A percentile compares a stretch with the other conserved stretches of the same genome.
These are phyloP conservation scores for Onychomys torridus DNA, from an alignment of 2,797 vertebrate species.

Conservation along the genomic window DNA sequence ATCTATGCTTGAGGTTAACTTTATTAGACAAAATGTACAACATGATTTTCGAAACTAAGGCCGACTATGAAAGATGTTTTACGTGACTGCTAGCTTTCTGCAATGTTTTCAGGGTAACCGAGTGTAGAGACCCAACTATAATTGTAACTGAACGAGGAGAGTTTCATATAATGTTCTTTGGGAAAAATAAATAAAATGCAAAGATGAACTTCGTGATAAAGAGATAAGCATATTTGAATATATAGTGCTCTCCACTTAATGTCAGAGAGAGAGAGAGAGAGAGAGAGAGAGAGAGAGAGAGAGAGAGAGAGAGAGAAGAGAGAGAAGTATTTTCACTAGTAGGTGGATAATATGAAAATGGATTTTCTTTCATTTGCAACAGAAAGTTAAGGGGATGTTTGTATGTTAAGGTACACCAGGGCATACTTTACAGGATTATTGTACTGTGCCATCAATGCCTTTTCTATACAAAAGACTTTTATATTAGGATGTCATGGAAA, in stretches of 20 bases:
- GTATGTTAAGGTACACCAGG: slow-evolving; percentile 38
- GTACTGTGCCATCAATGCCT: slow-evolving; percentile 21
- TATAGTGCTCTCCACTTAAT: slow-evolving; percentile 34
- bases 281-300: not conserved
- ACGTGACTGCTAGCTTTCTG: not conserved
- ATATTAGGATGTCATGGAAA: slow-evolving; percentile 67
- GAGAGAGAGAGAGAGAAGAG: not conserved
- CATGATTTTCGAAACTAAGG: not conserved
- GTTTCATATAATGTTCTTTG: not conserved
- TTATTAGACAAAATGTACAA: slow-evolving; percentile 30
- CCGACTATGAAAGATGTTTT: not conserved
- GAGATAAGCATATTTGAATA: slow-evolving; percentile 49
- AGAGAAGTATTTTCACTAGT: slow-evolving; percentile 26
- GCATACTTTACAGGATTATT: slow-evolving; percentile 42
- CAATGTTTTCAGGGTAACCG: slow-evolving; percentile 9
- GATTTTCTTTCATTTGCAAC: slow-evolving; percentile 37
- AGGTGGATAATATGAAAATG: slow-evolving; percentile 22
- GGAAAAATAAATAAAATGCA: not conserved
- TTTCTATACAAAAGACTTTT: slow-evolving; percentile 60
- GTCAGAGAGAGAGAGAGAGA: too few species aligned
- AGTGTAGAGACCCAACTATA: not conserved
- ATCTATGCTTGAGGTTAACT: not conserved
- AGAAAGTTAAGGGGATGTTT: slow-evolving; percentile 56
- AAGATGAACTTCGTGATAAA: slow-evolving; percentile 8
- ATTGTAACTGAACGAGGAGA: slow-evolving; percentile 14